Conservation (phyloP, 1,140 invertebrate species). For the Heliconius nattereri region DNA sequence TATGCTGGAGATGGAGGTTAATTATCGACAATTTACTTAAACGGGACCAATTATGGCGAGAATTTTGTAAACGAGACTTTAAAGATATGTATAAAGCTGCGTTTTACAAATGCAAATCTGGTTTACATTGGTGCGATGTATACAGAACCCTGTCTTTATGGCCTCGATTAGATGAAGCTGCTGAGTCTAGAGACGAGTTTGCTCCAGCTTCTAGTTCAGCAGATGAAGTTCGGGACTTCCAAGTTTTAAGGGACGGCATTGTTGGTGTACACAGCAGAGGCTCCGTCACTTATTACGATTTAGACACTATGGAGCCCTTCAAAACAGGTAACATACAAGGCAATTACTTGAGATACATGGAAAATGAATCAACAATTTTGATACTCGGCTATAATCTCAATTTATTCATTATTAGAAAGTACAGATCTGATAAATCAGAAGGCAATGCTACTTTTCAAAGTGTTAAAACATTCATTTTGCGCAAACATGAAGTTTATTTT, state of each 20-base stretch:
- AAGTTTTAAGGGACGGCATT: slow-evolving; percentile 47
- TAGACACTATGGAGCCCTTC: slow-evolving; percentile 43
- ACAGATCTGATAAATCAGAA: slow-evolving; percentile 34
- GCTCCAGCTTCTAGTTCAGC: slow-evolving; percentile 43
- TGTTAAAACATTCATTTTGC: slow-evolving; percentile 53
- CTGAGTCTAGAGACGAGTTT: slow-evolving; percentile 53
- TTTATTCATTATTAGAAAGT: slow-evolving; percentile 45
- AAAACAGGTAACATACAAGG: slow-evolving; percentile 44
- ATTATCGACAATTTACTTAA: slow-evolving; percentile 52
- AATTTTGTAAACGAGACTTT: slow-evolving; percentile 55
- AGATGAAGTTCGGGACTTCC: slow-evolving; percentile 53
- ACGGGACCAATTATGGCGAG: slow-evolving; percentile 51
- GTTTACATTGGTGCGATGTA: slow-evolving; percentile 49
- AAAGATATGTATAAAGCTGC: slow-evolving; percentile 43
- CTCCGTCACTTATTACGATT: slow-evolving; percentile 57
- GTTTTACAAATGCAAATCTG: slow-evolving; percentile 39
- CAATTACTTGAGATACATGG: slow-evolving; percentile 50
- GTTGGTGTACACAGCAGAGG: slow-evolving; percentile 55
- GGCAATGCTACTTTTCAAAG: slow-evolving; percentile 43
- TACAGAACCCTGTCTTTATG: slow-evolving; percentile 59
- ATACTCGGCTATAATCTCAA: slow-evolving; percentile 47
- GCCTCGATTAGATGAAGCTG: slow-evolving; percentile 47
- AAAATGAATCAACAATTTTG: slow-evolving; percentile 50
- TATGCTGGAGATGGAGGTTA: slow-evolving; percentile 54
- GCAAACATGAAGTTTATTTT: slow-evolving; percentile 50